phyloP scores from a whole-genome alignment of 2,113 vertebrate species.

The Harpagus bidentatus region DNA sequence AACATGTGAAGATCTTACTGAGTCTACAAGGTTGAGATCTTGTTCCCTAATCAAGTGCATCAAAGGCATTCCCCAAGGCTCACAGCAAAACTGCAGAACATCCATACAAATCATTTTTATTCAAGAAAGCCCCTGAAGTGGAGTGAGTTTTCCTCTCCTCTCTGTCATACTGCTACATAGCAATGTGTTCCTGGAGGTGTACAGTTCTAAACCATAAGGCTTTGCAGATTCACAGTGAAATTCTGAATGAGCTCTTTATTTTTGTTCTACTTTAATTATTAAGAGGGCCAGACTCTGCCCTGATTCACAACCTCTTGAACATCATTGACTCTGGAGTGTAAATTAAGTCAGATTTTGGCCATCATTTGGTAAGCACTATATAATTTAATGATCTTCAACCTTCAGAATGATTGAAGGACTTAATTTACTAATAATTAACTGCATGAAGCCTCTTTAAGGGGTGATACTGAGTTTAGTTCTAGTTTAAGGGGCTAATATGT shows the following conservation, averaged over 20 bases:
- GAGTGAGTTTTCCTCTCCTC: not conserved
- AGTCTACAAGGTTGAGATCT: conserved; percentile 15
- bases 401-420: conserved; percentile 24
- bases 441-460: not conserved
- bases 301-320: conserved; percentile 1
- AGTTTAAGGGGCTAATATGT: conserved; percentile 54
- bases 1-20: conserved; percentile 7
- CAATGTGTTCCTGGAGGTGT: not conserved
- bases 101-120: conserved; percentile 10
- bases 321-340: not conserved
- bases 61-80: conserved; percentile 33
- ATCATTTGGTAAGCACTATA: conserved; percentile 12
- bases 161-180: not conserved
- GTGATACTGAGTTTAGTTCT: conserved; percentile 1
- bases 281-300: conserved; percentile 7
- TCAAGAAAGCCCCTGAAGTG: not conserved
- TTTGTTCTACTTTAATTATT: conserved; percentile 1
- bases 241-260: not conserved
- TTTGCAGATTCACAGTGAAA: not conserved
- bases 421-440: conserved; percentile 47
- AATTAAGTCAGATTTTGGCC: conserved; percentile 27
- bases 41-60: conserved; percentile 33
- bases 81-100: conserved; percentile 23
- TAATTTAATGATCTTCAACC: conserved; percentile 32
- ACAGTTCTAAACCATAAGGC: not conserved